phyloP scores from a whole-genome alignment of 2,113 vertebrate genomes.

The Podarcis raffonei region DNA sequence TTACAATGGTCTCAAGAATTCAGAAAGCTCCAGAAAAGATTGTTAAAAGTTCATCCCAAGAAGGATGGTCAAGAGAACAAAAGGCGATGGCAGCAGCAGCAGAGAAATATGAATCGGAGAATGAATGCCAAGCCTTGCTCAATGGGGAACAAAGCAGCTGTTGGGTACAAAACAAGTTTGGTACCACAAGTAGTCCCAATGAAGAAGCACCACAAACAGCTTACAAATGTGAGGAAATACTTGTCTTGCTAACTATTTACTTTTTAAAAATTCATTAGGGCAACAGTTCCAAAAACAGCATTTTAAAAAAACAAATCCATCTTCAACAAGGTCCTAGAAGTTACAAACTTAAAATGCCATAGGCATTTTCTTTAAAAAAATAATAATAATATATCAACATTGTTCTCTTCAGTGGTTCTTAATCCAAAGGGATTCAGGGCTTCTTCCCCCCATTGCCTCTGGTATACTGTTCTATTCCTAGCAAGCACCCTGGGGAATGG shows the following conservation, averaged over 20 bases:
- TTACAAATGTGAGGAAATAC: slow-evolving; percentile 9
- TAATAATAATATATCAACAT: background rate
- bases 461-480: slow-evolving; percentile 32
- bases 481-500: slow-evolving; percentile 22
- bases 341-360: slow-evolving; percentile 24
- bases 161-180: background rate
- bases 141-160: background rate
- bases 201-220: background rate
- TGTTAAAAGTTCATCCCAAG: background rate
- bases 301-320: slow-evolving; percentile 39
- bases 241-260: slow-evolving; percentile 3
- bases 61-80: slow-evolving; percentile 9
- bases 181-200: background rate
- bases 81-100: background rate
- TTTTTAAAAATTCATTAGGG: slow-evolving; percentile 33
- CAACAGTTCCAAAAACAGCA: slow-evolving; percentile 18
- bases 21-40: slow-evolving; percentile 13
- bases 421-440: slow-evolving; percentile 34
- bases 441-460: slow-evolving; percentile 14
- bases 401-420: slow-evolving; percentile 20
- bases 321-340: slow-evolving; percentile 28
- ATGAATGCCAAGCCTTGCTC: slow-evolving; percentile 9
- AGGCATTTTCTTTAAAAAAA: slow-evolving; percentile 14
- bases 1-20: slow-evolving; percentile 31
- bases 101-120: background rate